Percentiles rank a stretch among this genome's conserved stretches.
These are phyloP conservation scores for Montipora foliosa DNA, from an alignment of 64 coral and sea anemone genomes.

Conservation along the genomic window DNA sequence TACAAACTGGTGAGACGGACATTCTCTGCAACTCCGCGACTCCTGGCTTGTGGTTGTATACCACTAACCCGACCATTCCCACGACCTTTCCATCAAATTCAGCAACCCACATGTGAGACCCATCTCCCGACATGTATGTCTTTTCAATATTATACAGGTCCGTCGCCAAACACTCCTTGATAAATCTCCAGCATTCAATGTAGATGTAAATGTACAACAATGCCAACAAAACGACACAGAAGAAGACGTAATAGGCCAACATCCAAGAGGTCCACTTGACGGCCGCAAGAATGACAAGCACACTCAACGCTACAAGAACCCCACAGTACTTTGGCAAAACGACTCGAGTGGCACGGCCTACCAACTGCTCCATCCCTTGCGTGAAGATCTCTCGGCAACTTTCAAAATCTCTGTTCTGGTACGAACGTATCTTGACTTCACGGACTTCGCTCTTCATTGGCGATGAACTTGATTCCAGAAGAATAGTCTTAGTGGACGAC, in stretches of 20 bases:
- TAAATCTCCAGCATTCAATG: slow-evolving; percentile 53
- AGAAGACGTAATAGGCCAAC: slow-evolving; percentile 47
- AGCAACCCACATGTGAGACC: slow-evolving; percentile 81
- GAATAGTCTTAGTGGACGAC: neutral
- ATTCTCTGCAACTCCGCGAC: slow-evolving; percentile 80
- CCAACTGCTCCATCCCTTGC: slow-evolving; percentile 68
- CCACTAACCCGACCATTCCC: slow-evolving; percentile 72
- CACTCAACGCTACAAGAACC: slow-evolving; percentile 38
- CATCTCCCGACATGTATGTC: slow-evolving; percentile 60
- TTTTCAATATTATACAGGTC: slow-evolving; percentile 81
- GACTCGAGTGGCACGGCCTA: slow-evolving; percentile 27
- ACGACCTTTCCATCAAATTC: slow-evolving; percentile 65
- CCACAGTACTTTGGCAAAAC: slow-evolving; percentile 77
- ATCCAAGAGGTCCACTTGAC: slow-evolving; percentile 75
- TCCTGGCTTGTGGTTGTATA: slow-evolving; percentile 60
- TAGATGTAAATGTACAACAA: slow-evolving; percentile 81
- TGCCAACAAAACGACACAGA: slow-evolving; percentile 64
- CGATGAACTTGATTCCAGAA: neutral
- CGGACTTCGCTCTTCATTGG: neutral
- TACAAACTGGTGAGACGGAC: slow-evolving; percentile 58
- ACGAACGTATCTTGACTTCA: slow-evolving; percentile 65
- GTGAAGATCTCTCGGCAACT: slow-evolving; percentile 78
- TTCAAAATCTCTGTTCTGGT: slow-evolving; percentile 50
- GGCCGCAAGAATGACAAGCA: slow-evolving; percentile 61
- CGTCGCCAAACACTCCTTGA: slow-evolving; percentile 58